Base-by-base conservation (phyloP, 2,113 vertebrate species). In the Hyperoodon ampullatus region DNA sequence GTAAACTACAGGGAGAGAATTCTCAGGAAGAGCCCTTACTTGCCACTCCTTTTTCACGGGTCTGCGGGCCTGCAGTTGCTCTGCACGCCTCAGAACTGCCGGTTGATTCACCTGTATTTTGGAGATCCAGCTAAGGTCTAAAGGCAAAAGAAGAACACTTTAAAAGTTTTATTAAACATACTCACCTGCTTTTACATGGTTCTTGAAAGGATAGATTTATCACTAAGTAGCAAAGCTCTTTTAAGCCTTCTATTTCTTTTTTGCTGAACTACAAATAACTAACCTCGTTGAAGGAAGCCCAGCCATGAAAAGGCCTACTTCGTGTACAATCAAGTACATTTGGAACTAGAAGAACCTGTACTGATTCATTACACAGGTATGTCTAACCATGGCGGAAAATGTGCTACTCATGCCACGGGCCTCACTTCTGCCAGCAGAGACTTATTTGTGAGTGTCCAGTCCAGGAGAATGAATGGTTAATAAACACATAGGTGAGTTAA, bases 1-100 rank as follows among this genome's bases (percentile, higher is more conserved):
- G 88, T 95, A 95, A 98, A 97, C 66, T 13, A 91, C 93, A 84
- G 84, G 77, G 68, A 75, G 19, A 75, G 97, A 98, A 97, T 94
- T 93, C 96, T 97, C 86, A 95, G 93, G 85, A 92, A 93, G 95
- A 74, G 89, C 72, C 94, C 98, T 98, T 98, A 99, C 99, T 98
- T 99, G 99, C 99, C 99, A 99, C 97, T 99, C 99, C 89, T 99
- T 99, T 97, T 99, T 99, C 71, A 99, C 97, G 1, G 98, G 98
- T 93, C 98, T 99, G 50, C 98, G 97, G 33, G 98, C 97, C 97
- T 99, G 99, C 96, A 99, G 99, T 26, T 98, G 98, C 77, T 99
- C 99, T 15, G 99, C 99, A 47, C 99, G 99, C 97, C 99, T 99
- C 93, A 99, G 97, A 75, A 99, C 99, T 15, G 99, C 99, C 30